Conservation (phyloP, 2,888 invertebrate species). For the Stegana nigrithorax region DNA sequence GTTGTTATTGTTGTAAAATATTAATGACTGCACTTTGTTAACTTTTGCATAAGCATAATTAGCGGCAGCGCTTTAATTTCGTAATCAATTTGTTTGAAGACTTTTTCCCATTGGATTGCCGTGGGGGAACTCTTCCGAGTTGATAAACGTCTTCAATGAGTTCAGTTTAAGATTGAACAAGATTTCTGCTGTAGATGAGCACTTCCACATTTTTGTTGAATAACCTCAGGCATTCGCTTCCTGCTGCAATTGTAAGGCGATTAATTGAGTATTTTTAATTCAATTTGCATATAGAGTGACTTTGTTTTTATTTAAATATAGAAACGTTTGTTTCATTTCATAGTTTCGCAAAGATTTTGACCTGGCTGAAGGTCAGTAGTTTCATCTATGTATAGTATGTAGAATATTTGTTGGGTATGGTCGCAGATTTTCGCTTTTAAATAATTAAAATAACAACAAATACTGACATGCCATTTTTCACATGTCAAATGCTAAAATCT, state of each 20-base stretch:
- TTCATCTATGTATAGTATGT: neutral
- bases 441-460: neutral
- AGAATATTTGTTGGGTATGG: neutral
- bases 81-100: neutral
- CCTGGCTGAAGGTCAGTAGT: conserved; percentile 4
- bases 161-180: no score
- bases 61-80: no score
- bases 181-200: no score
- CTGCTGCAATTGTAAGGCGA: neutral
- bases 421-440: neutral
- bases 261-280: neutral
- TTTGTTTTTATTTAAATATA: no score
- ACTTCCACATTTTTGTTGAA: no score
- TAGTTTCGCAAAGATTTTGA: neutral
- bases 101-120: neutral
- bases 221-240: neutral
- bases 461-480: conserved; percentile 1
- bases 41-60: neutral
- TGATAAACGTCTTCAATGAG: neutral
- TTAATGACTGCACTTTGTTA: neutral
- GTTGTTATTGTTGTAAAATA: neutral
- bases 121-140: neutral
- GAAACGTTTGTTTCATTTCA: neutral
- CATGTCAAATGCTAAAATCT: conserved; percentile 1
- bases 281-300: no score